Percentiles rank a stretch among this genome's conserved stretches.
These are phyloP conservation scores for Caenorhabditis uteleia DNA, from an alignment of 2,888 invertebrate genomes.

Conservation along the genomic window DNA sequence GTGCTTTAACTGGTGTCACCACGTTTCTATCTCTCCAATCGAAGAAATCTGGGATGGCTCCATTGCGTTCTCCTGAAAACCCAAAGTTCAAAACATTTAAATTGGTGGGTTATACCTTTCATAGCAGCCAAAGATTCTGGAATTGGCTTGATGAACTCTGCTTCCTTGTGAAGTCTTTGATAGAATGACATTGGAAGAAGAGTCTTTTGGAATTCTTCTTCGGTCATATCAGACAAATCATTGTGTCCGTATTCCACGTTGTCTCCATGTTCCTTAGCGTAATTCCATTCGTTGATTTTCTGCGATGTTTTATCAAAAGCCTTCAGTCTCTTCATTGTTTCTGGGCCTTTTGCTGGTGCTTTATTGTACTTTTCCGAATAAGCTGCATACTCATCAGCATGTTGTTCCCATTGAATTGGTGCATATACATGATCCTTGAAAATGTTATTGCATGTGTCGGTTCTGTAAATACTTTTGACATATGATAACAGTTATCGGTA, in stretches of 20 bases:
- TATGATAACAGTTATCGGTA: no score
- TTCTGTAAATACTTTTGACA: no score
- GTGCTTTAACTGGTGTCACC: conserved; percentile 67
- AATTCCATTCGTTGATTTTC: conserved; percentile 34
- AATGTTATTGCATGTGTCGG: no score
- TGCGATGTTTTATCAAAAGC: conserved; percentile 16
- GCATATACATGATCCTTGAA: no score
- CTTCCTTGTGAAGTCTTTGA: conserved; percentile 51
- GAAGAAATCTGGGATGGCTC: conserved; percentile 56
- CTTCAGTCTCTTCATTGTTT: conserved; percentile 19
- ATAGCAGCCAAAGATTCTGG: conserved; percentile 34
- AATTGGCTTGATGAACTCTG: conserved; percentile 55
- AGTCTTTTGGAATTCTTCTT: conserved; percentile 63
- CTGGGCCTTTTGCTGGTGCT: background rate
- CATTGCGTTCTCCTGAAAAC: conserved; percentile 19
- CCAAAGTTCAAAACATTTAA: background rate
- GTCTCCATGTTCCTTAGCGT: conserved; percentile 25
- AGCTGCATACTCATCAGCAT: background rate
- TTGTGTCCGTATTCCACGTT: conserved; percentile 62
- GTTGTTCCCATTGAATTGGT: no score
- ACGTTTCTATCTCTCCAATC: conserved; percentile 67
- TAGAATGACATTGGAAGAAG: conserved; percentile 59
- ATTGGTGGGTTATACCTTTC: conserved; percentile 10
- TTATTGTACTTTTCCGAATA: conserved; percentile 1
- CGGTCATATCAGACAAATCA: conserved; percentile 62